Base-by-base conservation (phyloP, 2,797 vertebrate species). In the Tadarida brasiliensis region DNA sequence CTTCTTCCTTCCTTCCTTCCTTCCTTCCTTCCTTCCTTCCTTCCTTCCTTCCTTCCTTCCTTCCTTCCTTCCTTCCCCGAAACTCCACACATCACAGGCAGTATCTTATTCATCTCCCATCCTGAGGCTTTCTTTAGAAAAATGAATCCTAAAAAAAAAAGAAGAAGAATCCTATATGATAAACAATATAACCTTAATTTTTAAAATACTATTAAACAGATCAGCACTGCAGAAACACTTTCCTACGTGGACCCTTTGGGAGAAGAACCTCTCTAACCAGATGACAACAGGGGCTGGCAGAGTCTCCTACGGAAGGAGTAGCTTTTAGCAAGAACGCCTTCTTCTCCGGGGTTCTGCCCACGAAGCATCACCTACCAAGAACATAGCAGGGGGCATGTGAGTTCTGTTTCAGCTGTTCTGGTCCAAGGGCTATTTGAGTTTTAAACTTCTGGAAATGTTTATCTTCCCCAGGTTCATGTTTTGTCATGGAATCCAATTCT, bases 401-500 rank as follows among this genome's bases (percentile, higher is more conserved):
- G 67, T 71, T 77, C 93, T 61, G 59, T 68, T 96, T 97, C 73
- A 99, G 99, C 99, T 99, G 99, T 78, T 99, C 99, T 95, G 99
- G 99, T 93, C 99, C 99, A 10, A 97, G 89, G 95, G 98, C 98
- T 65, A 99, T 98, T 97, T 90, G 98, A 96, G 98, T 98, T 98
- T 99, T 99, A 98, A 99, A 99, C 22, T 91, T 98, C 33, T 98
- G 98, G 95, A 99, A 99, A 68, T 99, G 97, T 97, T 98, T 98
- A 95, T 98, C 99, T 91, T 99, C 99, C 95, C 98, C 97, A 20
- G 99, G 99, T 97, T 99, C 99, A 26, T 99, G 99, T 98, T 99
- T 98, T 63, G 99, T 99, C 99, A 99, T 99, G 94, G 98, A 98
- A 83, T 99, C 99, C 83, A 99, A 96, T 51, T 99, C 99, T 57